Base-by-base conservation (phyloP, 2,888 invertebrate species). In the Lissonota sp. region DNA sequence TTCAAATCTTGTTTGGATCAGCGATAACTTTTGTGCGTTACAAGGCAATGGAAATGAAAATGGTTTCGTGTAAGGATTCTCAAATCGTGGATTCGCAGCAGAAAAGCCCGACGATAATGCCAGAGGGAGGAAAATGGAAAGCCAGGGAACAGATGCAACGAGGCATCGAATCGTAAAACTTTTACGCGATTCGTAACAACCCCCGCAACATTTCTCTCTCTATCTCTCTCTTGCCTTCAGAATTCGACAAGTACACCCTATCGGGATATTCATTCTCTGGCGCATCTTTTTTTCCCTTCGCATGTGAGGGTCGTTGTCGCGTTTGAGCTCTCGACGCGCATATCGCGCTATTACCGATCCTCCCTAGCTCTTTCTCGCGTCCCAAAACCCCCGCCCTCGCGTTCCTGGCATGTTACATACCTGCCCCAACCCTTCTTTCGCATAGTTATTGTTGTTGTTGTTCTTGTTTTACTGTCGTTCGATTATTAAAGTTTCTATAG, bases 81-180 rank as follows among this genome's bases (percentile, higher is more conserved):
- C 46, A 40, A 26, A n/a, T 62, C 40, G 62, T 40, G 42, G 16
- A 16, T 26, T 8, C 62, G 49, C 16, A 40, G 6, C 10, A 62
- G 60, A 26, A 46, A 8, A 46, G 0, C 8, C 7, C 62, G 39
- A 16, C 10, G 40, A 42, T 40, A 26, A 26, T 26, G 26, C 26
- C 26, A 26, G 26, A 26, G 62, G 26, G 40, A 84, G 85, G 77
- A 75, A 82, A 84, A 86, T 86, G 87, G 85, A 88, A 85, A 83
- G 3, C 26, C 26, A 26, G 85, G 83, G 84, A 88, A 85, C 86
- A 87, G 88, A 88, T 88, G 89, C 88, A 89, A 86, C 86, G 86
- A 86, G 85, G 84, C 86, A 84, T 80, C 82, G 83, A 82, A 83
- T 88, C 89, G 87, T 90, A 89, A 89, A 90, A 90, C 87, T 88